Base-by-base conservation (phyloP, 2,888 invertebrate species). In the Helleia helle region DNA sequence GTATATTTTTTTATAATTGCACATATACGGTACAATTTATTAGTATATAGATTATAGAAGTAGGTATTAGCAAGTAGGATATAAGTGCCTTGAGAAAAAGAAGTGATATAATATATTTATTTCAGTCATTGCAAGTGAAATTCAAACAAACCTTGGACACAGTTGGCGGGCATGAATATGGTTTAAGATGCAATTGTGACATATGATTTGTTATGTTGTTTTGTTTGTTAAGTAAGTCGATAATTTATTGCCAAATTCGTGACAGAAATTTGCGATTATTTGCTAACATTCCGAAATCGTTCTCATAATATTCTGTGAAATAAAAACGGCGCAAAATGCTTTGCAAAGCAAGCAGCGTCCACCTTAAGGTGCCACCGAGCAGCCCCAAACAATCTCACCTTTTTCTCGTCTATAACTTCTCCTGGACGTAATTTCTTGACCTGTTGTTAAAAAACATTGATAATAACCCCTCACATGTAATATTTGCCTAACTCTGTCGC, bases 401-500 rank as follows among this genome's bases (percentile, higher is more conserved):
- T 93, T 89, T 92, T 93, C 80, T 95, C 95, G 87, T 94, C 94
- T 87, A 94, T 84, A 81, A 96, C 93, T 90, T 95, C 95, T 81
- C 95, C 95, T 64, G 95, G 95, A 67, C 95, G 94, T 85, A 95
- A 93, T 91, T 94, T 93, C 86, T 91, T 93, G 87, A 93, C 93
- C 93, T 86, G 85, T 80, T 76, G 69, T 79, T 73, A 76, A 56
- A 83, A 79, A 81, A 83, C 48, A 79, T 59, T 68, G 72, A 80
- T 76, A 75, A 77, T 77, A 70, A 62, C 69, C 71, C 72, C 66
- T 59, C 60, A 52, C 55, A 48, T 49, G 50, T 57, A 52, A 47
- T 48, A 43, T 56, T n/a, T 57, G 60, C 67, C 67, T 71, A 75
- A 74, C 80, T 80, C 80, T 74, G 71, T 69, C 68, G 81, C 83